Conservation (phyloP, 2,888 invertebrate genomes). For the Parnassius mnemosyne region DNA sequence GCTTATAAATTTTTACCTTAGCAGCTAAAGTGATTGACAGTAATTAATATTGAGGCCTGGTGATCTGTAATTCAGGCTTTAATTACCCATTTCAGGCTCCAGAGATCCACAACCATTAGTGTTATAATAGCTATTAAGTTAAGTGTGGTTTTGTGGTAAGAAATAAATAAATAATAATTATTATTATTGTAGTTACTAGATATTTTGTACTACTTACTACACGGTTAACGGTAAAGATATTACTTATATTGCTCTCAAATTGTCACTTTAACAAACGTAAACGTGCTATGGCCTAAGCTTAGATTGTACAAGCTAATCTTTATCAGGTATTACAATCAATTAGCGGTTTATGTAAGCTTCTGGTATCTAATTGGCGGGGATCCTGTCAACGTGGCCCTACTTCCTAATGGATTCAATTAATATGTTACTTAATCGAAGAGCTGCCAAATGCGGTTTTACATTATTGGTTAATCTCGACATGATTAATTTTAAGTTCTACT, state of each 20-base stretch:
- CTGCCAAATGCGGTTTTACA: slow-evolving; percentile 53
- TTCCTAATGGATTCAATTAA: slow-evolving; percentile 57
- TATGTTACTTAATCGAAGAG: slow-evolving; percentile 52
- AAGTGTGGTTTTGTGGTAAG: too few species aligned
- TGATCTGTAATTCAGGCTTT: too few species aligned
- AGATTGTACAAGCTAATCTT: slow-evolving; percentile 12
- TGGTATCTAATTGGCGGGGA: slow-evolving; percentile 32
- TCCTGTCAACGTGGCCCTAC: slow-evolving; percentile 51
- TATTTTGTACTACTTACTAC: too few species aligned
- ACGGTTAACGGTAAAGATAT: too few species aligned
- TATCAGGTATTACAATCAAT: slow-evolving; percentile 8
- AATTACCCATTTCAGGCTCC: too few species aligned
- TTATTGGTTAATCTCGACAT: slow-evolving; percentile 50
- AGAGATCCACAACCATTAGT: too few species aligned
- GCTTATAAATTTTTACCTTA: too few species aligned
- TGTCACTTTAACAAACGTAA: slow-evolving; percentile 2
- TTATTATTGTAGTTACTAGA: too few species aligned
- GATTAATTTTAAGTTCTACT: slow-evolving; percentile 18
- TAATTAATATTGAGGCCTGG: too few species aligned
- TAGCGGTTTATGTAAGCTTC: slow-evolving; percentile 43
- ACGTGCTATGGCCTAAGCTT: neutral
- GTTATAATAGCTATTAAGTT: too few species aligned
- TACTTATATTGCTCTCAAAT: neutral
- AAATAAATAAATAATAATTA: too few species aligned
- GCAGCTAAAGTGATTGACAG: too few species aligned